Conservation (phyloP, 2,113 vertebrate genomes). For the Sceloporus tristichus region DNA sequence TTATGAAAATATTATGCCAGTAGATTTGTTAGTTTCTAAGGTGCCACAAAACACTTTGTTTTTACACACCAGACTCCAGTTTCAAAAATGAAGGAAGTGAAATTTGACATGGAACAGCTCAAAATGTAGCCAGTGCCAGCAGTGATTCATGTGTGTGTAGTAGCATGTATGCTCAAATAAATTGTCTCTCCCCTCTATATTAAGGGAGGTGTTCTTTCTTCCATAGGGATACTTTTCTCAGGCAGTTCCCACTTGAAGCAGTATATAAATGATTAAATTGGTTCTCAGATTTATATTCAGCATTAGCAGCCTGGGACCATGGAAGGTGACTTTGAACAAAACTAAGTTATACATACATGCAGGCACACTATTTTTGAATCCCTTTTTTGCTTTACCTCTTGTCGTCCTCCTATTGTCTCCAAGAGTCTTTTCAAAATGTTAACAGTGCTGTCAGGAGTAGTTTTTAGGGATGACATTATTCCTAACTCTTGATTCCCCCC, state of each 20-base stretch:
- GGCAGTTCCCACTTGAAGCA: neutral
- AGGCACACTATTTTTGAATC: no score
- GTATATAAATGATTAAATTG: neutral
- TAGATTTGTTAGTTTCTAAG: neutral
- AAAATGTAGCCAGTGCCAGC: neutral
- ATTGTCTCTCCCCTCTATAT: neutral
- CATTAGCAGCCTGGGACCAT: no score
- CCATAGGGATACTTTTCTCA: neutral
- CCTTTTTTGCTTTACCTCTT: no score
- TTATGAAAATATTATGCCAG: neutral
- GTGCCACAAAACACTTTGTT: neutral
- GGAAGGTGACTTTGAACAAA: no score
- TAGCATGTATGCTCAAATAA: neutral
- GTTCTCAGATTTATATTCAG: no score
- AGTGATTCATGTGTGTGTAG: neutral
- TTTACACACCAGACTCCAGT: neutral
- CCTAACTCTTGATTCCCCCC: neutral
- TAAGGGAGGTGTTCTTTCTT: neutral
- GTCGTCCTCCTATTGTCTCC: no score
- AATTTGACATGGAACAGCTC: neutral
- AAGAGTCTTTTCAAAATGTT: no score
- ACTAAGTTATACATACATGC: no score
- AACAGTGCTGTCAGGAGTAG: no score
- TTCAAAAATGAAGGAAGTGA: neutral
- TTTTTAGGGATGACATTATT: neutral